phyloP scores from a whole-genome alignment of 2,797 vertebrate species.

The Glossophaga mutica region DNA sequence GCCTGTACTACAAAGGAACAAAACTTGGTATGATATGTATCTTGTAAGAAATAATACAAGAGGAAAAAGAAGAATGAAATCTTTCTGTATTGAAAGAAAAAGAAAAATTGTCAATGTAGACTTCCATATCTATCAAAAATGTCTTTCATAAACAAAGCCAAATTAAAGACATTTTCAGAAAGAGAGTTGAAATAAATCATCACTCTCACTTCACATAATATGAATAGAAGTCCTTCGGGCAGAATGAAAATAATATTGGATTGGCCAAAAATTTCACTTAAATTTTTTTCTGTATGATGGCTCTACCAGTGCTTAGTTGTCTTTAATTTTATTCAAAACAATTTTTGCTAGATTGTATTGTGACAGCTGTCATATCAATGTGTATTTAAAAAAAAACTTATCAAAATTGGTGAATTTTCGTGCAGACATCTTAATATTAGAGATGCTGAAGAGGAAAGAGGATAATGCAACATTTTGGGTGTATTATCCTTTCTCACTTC shows the following conservation, averaged over 20 bases:
- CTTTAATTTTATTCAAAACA: too few species aligned
- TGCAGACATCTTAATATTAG: too few species aligned
- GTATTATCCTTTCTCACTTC: too few species aligned
- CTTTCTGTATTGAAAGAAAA: neutral
- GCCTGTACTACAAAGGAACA: neutral
- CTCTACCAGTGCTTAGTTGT: too few species aligned
- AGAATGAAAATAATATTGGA: neutral
- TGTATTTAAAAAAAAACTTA: too few species aligned
- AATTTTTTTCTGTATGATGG: too few species aligned
- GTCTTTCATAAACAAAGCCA: neutral
- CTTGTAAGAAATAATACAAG: neutral
- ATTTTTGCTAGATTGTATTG: too few species aligned
- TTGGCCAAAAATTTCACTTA: too few species aligned
- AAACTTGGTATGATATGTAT: neutral
- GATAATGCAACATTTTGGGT: too few species aligned
- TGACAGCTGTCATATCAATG: too few species aligned
- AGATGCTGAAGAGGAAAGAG: too few species aligned
- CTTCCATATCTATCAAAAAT: neutral
- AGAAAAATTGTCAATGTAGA: neutral
- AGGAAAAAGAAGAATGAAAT: neutral
- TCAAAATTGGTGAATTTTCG: too few species aligned
- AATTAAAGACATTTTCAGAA: neutral
- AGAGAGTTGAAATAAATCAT: neutral
- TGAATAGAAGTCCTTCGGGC: neutral
- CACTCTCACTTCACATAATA: neutral